These are phyloP conservation scores for Mus spicilegus DNA, from an alignment of 2,113 vertebrate genomes.

Conservation along the genomic window DNA sequence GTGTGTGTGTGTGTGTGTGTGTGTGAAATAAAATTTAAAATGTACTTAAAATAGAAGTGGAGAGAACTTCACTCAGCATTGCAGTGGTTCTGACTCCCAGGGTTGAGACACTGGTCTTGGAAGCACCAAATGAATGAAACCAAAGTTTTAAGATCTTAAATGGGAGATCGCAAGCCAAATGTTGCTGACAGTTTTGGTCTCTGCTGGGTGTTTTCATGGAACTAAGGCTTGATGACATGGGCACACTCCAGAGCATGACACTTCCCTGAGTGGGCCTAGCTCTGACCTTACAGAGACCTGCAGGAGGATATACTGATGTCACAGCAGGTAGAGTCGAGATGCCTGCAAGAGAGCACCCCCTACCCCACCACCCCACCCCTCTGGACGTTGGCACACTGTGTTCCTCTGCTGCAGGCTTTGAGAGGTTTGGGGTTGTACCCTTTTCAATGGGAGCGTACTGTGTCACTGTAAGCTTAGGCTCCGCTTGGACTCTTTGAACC, in stretches of 20 bases:
- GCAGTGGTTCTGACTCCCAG: not conserved
- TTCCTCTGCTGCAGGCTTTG: not conserved
- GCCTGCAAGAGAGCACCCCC: no score
- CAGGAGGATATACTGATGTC: not conserved
- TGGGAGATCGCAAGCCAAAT: not conserved
- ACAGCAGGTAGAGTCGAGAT: not conserved
- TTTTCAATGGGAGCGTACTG: not conserved
- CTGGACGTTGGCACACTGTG: not conserved
- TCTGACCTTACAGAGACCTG: not conserved
- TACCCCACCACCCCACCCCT: not conserved
- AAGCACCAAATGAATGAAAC: not conserved
- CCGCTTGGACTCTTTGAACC: not conserved
- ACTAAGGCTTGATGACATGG: not conserved
- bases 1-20: not conserved
- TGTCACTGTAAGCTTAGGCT: not conserved
- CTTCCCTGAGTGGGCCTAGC: no score
- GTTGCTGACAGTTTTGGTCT: not conserved
- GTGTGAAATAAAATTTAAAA: not conserved
- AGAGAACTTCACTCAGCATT: not conserved
- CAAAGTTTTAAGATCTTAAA: not conserved
- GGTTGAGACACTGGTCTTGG: not conserved
- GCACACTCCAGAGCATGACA: no score
- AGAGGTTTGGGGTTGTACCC: not conserved
- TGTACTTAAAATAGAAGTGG: not conserved
- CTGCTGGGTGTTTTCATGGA: fast-evolving